Evolutionary conservation across 1,140 invertebrate species (phyloP).

Genomic region (Neodiprion pinetum): DNA sequence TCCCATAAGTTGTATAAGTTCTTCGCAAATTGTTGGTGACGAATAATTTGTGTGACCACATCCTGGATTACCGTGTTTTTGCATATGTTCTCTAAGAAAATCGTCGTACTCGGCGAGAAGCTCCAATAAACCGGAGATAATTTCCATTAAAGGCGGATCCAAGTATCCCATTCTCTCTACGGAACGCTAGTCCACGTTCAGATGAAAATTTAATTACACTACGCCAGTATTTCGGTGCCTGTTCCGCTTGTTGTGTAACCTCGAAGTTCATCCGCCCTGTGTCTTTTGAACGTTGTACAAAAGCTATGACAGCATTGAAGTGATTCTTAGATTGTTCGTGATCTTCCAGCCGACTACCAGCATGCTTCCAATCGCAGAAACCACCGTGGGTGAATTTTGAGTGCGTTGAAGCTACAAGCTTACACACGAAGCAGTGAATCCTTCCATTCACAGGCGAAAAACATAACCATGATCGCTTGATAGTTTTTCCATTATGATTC

Average conservation of each 20-base stretch:
- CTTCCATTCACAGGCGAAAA: conserved; percentile 22
- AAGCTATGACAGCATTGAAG: conserved; percentile 20
- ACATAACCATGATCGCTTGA: conserved; percentile 29
- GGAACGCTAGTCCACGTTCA: no score
- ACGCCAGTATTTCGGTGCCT: background rate
- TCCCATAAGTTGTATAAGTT: conserved; percentile 4
- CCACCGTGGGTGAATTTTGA: conserved; percentile 23
- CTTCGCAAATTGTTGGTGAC: conserved; percentile 24
- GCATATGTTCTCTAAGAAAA: background rate
- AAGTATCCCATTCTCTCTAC: background rate
- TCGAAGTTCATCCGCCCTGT: conserved; percentile 18
- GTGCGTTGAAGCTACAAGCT: conserved; percentile 10
- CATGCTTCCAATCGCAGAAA: conserved; percentile 31
- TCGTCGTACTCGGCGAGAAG: conserved; percentile 12
- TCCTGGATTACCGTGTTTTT: conserved; percentile 19
- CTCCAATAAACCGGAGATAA: conserved; percentile 10
- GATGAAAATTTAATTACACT: background rate
- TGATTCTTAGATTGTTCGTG: conserved; percentile 27
- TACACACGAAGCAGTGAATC: conserved; percentile 29
- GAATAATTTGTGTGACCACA: conserved; percentile 23
- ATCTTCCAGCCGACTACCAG: conserved; percentile 22
- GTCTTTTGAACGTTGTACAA: conserved; percentile 22
- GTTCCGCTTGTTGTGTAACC: conserved; percentile 25
- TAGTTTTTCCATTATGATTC: conserved; percentile 23
- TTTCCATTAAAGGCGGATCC: background rate